Evolutionary conservation across 2,113 vertebrate genomes (phyloP).

Genomic region (Gulo gulo): DNA sequence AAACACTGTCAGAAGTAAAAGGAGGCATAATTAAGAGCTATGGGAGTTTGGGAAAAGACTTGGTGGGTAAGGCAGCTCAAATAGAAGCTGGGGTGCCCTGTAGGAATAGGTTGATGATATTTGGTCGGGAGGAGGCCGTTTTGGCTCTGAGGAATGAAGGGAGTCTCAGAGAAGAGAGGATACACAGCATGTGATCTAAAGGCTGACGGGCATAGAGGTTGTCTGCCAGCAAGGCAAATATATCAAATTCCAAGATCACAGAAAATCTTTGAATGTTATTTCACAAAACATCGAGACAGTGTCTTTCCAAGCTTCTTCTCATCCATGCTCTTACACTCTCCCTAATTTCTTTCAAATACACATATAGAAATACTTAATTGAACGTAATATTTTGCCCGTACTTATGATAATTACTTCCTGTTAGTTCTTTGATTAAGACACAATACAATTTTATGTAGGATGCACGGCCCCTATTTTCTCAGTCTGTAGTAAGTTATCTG

Average conservation of each 20-base stretch:
- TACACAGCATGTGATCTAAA: not conserved
- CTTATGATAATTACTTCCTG: constrained; percentile 69
- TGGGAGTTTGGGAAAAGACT: not conserved
- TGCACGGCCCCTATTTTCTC: constrained; percentile 65
- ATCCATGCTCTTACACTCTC: not conserved
- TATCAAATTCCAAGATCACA: not conserved
- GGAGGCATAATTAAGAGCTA: not conserved
- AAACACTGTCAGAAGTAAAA: not conserved
- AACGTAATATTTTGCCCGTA: constrained; percentile 70
- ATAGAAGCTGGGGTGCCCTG: not conserved
- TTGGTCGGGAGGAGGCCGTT: not conserved
- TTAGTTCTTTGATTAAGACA: constrained; percentile 75
- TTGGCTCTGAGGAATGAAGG: not conserved
- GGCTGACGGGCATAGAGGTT: not conserved
- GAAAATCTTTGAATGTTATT: not conserved
- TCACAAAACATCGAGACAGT: not conserved
- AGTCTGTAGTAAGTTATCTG: constrained; percentile 59
- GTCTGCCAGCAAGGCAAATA: not conserved
- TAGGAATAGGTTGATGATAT: not conserved
- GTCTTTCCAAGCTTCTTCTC: not conserved
- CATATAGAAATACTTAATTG: constrained; percentile 74
- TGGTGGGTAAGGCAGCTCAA: not conserved
- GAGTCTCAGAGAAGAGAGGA: not conserved
- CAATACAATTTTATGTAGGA: constrained; percentile 61
- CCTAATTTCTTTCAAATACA: constrained; percentile 61